Conservation (phyloP, 2,888 invertebrate species). For the Metellina segmentata region DNA sequence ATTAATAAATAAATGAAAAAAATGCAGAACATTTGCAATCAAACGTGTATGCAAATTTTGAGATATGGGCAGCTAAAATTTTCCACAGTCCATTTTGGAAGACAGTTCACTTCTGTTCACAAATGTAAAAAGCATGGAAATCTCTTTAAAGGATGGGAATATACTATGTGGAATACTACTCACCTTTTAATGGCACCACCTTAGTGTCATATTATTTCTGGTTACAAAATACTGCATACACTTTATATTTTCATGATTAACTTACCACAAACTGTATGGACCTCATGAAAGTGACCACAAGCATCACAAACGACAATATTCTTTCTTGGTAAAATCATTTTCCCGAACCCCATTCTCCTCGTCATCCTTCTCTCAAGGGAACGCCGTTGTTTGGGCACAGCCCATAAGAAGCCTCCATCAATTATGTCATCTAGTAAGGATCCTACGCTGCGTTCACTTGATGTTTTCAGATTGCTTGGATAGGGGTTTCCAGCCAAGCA, state of each 20-base stretch:
- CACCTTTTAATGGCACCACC: too few species aligned
- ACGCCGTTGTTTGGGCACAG: constrained; percentile 89
- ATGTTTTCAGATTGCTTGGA: not conserved
- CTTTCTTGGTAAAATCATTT: constrained; percentile 87
- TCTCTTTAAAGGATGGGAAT: too few species aligned
- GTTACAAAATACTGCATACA: too few species aligned
- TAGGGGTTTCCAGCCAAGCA: constrained; percentile 6
- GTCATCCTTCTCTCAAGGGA: constrained; percentile 88
- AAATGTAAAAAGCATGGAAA: too few species aligned
- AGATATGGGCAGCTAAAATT: too few species aligned
- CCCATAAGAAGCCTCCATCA: constrained; percentile 88
- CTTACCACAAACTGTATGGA: constrained; percentile 89
- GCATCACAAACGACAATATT: constrained; percentile 88
- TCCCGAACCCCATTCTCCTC: constrained; percentile 88
- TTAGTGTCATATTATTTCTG: too few species aligned
- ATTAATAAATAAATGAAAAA: too few species aligned
- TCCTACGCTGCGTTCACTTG: not conserved
- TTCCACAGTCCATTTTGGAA: too few species aligned
- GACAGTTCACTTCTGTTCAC: too few species aligned
- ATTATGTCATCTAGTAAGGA: constrained; percentile 76
- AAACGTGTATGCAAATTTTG: too few species aligned
- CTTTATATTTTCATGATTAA: not conserved
- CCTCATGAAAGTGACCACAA: constrained; percentile 92
- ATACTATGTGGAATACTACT: too few species aligned
- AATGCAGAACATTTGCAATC: too few species aligned